Base-by-base conservation (phyloP, 2,888 invertebrate species). In the Pimpla rufipes region DNA sequence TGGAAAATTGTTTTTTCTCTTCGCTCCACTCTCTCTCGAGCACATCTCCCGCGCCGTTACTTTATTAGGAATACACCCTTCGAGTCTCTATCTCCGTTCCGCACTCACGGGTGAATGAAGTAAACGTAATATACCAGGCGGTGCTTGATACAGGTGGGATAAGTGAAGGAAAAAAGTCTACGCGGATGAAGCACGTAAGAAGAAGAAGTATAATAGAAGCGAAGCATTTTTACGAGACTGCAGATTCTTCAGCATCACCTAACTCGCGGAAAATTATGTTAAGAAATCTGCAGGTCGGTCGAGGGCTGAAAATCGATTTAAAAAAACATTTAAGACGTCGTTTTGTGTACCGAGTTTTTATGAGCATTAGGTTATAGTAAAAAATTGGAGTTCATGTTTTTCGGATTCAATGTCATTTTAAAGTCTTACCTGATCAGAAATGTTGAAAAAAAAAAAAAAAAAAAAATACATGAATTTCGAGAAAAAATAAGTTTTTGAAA, bases 1-100 rank as follows among this genome's bases (percentile, higher is more conserved):
- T 87, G 88, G 83, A 87, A 88, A 84, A 85, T 87, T 87, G 84
- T 86, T 87, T 85, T 86, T 87, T 86, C 78, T 83, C 78, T 70
- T 57, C 4, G 18, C 57, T 40, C 11, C 40, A 40, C 23, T 64
- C 37, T 74, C 52, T 67, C 57, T 59, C 67, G 45, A 18, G 64
- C 11, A 47, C 62, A 59, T 55, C 75, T 78, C 45, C 68, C 16
- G 29, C 79, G 16, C 57, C 62, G 71, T 76, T 85, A 71, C 79
- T 82, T 82, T 83, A 84, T 84, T 70, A 79, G 52, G 64, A 59
- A 83, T 79, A 52, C 68, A 35, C 37, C 50, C 18, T 21, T 57
- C 47, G 47, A 29, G 50, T 52, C 67, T 42, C 67, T 42, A 52
- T n/a, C 18, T 42, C 67, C 57, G 67, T 29, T 21, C 59, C 59